These are phyloP conservation scores for Drosophila auraria DNA, from an alignment of 1,140 invertebrate genomes.

Conservation along the genomic window DNA sequence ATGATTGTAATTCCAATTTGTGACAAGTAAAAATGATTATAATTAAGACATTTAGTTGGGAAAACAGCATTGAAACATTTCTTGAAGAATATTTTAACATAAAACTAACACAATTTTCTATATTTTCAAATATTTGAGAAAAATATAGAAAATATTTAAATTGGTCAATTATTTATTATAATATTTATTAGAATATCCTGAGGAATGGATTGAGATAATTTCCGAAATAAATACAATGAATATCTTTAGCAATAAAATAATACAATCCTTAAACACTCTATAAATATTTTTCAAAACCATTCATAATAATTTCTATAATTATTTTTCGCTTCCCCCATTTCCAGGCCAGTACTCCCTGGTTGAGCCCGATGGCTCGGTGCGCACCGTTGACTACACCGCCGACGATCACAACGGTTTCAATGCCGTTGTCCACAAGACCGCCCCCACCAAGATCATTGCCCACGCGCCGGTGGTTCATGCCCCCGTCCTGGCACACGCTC, in stretches of 20 bases:
- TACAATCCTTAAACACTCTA: background rate
- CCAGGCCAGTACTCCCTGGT: slow-evolving; percentile 87
- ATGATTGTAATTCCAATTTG: too few species aligned
- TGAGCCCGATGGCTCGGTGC: slow-evolving; percentile 87
- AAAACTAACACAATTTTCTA: background rate
- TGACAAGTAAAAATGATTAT: too few species aligned
- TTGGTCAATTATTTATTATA: too few species aligned
- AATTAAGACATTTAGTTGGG: background rate
- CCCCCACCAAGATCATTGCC: slow-evolving; percentile 79
- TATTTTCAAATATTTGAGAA: background rate
- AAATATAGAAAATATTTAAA: background rate
- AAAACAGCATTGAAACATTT: background rate
- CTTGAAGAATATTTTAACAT: too few species aligned
- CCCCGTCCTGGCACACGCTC: slow-evolving; percentile 70
- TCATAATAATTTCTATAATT: too few species aligned
- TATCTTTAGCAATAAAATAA: background rate
- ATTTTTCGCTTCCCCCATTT: too few species aligned
- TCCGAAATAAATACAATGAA: background rate
- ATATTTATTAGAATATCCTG: too few species aligned
- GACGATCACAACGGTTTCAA: slow-evolving; percentile 89
- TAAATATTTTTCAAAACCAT: background rate
- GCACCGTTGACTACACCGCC: slow-evolving; percentile 89
- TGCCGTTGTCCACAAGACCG: slow-evolving; percentile 86
- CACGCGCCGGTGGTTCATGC: slow-evolving; percentile 76
- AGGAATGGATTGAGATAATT: too few species aligned